Evolutionary conservation across 53 echinoderm and acorn worm species (phyloP).

Genomic region (Apostichopus leukothele): DNA sequence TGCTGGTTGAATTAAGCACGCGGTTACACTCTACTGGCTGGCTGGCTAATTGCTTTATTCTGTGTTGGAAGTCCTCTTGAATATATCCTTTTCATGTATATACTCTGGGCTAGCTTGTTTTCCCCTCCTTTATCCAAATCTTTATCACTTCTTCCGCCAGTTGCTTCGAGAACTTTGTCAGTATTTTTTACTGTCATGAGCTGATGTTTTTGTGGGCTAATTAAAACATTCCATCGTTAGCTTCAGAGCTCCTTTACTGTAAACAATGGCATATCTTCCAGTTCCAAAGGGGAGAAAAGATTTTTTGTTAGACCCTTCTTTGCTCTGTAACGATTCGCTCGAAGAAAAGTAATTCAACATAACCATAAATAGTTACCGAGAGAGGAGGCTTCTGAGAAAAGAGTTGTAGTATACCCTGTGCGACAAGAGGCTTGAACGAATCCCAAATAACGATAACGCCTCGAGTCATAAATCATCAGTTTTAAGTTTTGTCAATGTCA

Average conservation of each 20-base stretch:
- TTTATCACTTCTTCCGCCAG: no score
- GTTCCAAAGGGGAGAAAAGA: neutral
- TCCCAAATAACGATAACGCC: no score
- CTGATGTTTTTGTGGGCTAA: constrained; percentile 26
- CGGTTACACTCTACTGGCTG: neutral
- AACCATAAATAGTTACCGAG: constrained; percentile 7
- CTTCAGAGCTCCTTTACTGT: constrained; percentile 14
- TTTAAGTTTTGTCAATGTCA: neutral
- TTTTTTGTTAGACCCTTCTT: neutral
- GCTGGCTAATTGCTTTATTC: no score
- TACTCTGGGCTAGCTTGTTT: no score
- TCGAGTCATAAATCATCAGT: neutral
- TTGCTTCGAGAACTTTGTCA: no score
- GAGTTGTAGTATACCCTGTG: neutral
- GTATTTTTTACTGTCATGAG: neutral
- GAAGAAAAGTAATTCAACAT: neutral
- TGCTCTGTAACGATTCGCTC: neutral
- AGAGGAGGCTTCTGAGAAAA: neutral
- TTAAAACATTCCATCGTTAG: constrained; percentile 36
- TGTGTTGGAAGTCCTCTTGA: no score
- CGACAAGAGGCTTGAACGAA: no score
- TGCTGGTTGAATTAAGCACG: neutral
- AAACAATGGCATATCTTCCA: constrained; percentile 27
- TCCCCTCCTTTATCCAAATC: no score
- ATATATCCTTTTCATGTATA: no score